Evolutionary conservation across 2,113 vertebrate genomes (phyloP).

Genomic region (Spilogale gracilis): DNA sequence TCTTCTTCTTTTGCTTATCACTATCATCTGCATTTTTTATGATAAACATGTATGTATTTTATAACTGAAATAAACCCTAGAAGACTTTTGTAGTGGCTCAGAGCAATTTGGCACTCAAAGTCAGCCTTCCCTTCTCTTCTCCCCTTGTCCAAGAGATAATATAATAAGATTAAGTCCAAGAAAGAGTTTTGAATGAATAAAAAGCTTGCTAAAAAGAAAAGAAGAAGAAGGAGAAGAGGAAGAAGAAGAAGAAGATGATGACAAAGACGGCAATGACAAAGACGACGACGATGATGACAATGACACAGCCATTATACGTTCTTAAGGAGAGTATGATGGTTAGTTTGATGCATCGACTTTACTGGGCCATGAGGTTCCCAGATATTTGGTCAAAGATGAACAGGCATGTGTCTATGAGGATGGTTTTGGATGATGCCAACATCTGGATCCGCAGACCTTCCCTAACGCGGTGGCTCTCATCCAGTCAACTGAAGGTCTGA

Average conservation of each 20-base stretch:
- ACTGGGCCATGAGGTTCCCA: not conserved
- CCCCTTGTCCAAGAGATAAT: not conserved
- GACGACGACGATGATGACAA: too few relatives aligned
- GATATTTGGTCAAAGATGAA: conserved; percentile 25
- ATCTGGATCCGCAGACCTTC: not conserved
- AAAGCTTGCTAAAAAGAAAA: not conserved
- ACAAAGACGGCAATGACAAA: too few relatives aligned
- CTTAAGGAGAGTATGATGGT: not conserved
- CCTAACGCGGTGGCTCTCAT: not conserved
- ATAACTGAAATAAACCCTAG: conserved; percentile 19
- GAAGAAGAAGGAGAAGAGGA: not conserved
- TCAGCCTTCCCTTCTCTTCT: not conserved
- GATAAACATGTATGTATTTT: conserved; percentile 11
- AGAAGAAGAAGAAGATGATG: too few relatives aligned
- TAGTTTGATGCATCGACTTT: conserved; percentile 11
- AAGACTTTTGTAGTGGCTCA: not conserved
- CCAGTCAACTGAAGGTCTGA: not conserved
- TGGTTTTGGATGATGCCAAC: not conserved
- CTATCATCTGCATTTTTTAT: conserved; percentile 37
- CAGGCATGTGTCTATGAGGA: not conserved
- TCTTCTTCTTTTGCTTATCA: conserved; percentile 38
- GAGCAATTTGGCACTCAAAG: conserved; percentile 29
- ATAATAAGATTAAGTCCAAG: not conserved
- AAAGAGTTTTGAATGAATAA: conserved; percentile 8
- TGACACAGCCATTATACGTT: not conserved